Conservation (phyloP, 2,888 invertebrate species). For the Diplolepis rosae region DNA sequence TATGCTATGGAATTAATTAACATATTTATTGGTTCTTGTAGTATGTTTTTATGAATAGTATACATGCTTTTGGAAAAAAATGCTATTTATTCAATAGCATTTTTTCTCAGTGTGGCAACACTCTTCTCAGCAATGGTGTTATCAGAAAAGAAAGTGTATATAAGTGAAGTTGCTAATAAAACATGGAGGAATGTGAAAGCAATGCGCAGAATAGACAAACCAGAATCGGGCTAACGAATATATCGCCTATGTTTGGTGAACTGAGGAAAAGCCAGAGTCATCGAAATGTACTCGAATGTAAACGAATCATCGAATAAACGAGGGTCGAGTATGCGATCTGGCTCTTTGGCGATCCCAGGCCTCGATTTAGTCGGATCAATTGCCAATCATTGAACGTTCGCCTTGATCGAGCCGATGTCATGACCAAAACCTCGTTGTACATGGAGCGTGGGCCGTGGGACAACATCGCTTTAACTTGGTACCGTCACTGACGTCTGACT, state of each 20-base stretch:
- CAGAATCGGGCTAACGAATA: constrained; percentile 15
- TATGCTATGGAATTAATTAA: too few species aligned
- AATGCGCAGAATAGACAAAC: constrained; percentile 14
- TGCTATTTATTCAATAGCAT: too few species aligned
- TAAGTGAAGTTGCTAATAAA: too few species aligned
- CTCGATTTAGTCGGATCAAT: constrained; percentile 46
- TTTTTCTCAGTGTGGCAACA: too few species aligned
- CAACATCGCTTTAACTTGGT: constrained; percentile 31
- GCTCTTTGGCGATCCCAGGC: constrained; percentile 30
- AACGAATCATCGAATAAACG: constrained; percentile 11
- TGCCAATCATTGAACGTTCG: constrained; percentile 47
- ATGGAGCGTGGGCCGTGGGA: constrained; percentile 47
- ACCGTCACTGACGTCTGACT: constrained; percentile 51
- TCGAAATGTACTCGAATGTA: not conserved
- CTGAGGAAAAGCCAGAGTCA: not conserved
- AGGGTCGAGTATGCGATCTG: constrained; percentile 26
- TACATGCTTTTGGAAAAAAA: too few species aligned
- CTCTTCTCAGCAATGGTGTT: too few species aligned
- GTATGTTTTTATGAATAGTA: too few species aligned
- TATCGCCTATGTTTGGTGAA: constrained; percentile 9
- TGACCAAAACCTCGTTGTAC: constrained; percentile 36
- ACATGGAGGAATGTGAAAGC: too few species aligned
- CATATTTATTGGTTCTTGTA: too few species aligned
- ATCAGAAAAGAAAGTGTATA: too few species aligned
- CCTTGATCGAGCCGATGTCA: constrained; percentile 32